Base-by-base conservation (phyloP, 2,888 invertebrate species). In the Hirtodrosophila trivittata region DNA sequence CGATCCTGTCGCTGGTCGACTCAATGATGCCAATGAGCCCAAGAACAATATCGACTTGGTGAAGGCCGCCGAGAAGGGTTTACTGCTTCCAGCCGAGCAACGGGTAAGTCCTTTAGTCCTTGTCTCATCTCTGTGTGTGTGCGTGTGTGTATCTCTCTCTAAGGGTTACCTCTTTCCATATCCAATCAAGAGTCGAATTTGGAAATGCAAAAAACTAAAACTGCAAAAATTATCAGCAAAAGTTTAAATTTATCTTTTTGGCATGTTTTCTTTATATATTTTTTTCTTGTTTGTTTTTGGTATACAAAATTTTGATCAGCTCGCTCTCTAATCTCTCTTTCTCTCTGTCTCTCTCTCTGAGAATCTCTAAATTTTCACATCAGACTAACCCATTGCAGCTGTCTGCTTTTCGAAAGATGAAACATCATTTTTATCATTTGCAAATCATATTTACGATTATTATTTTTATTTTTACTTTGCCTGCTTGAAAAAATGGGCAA, bases 61-160 rank as follows among this genome's bases (percentile, higher is more conserved):
- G 88, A 96, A 96, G 92, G 97, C 97, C 89, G 93, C 94, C 90
- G 95, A 96, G 91, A 94, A 94, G 92, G 97, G 97, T 89, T 94
- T 95, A 92, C 94, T 97, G 89, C 93, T 97, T 92, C 94, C 96
- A 91, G 97, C 97, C 90, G 96, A 97, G 93, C 95, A 96, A 90
- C 94, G 97, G 96, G 97, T 97, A 94, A 97, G 97, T 94, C 75
- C 52, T 21, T 5, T 55, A 47, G 50, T 42, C 41, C 56, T 43
- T 42, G 18, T 45, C 28, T 18, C 18, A 28, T 5, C n/a, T n/a
- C 7, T 38, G 13, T 43, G 18, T 47, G 32, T 45, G 25, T 62
- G 33, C 26, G 8, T 38, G 35, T 68, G 26, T 33, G 39, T 47
- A 45, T 33, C 16, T n/a, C 38, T 25, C 41, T 50, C 18, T 32